Conservation (phyloP, 2,113 vertebrate species). For the Trogon melanurus region DNA sequence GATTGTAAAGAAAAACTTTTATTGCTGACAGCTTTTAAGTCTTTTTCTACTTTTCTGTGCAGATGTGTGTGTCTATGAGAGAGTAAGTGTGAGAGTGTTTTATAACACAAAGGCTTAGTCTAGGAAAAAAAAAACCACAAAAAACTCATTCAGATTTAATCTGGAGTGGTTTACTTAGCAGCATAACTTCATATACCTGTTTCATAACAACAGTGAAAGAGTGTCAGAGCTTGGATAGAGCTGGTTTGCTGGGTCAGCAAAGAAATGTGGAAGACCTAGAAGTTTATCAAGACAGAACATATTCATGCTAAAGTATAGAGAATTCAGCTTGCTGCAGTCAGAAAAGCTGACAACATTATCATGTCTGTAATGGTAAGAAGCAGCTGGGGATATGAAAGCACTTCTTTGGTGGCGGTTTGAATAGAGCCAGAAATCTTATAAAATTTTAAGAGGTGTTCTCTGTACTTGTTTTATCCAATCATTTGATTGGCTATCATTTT, state of each 20-base stretch:
- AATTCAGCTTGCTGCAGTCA: neutral
- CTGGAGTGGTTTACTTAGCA: neutral
- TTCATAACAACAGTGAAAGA: neutral
- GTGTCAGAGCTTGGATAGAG: neutral
- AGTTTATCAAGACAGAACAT: conserved; percentile 7
- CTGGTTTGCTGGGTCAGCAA: conserved; percentile 7
- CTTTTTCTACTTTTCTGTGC: neutral
- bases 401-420: neutral
- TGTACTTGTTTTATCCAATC: neutral
- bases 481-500: neutral
- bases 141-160: neutral
- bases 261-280: neutral
- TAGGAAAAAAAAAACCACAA: neutral
- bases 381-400: neutral
- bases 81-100: neutral
- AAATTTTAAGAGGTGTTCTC: neutral
- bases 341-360: neutral
- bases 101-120: neutral
- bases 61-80: neutral
- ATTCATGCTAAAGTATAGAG: neutral
- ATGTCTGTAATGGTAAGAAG: neutral
- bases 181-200: neutral
- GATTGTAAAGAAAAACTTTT: neutral
- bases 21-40: neutral
- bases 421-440: neutral